A percentile compares a stretch with the other conserved stretches of the same genome.
phyloP scores from a whole-genome alignment of 2,888 invertebrate species.

The Halictus quadricinctus region DNA sequence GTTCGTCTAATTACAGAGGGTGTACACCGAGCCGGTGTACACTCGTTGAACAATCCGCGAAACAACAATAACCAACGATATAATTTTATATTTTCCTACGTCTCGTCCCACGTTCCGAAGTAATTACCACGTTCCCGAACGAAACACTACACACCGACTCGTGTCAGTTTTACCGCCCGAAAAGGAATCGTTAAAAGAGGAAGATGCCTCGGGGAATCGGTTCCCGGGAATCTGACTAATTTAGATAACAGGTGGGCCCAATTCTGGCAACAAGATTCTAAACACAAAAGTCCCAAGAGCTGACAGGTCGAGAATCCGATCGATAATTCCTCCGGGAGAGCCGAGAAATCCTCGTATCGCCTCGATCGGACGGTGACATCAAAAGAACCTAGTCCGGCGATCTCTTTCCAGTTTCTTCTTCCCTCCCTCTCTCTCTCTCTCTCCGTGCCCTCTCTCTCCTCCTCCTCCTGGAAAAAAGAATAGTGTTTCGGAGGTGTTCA shows the following conservation, averaged over 20 bases:
- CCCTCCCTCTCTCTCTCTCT: background rate
- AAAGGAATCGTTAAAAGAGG: background rate
- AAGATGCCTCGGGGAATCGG: background rate
- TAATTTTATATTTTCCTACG: background rate
- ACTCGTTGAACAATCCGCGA: background rate
- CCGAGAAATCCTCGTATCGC: background rate
- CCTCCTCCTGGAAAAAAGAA: background rate
- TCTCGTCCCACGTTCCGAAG: background rate
- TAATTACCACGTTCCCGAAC: background rate
- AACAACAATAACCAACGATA: no score
- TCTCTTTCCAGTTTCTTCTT: background rate
- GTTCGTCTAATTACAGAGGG: background rate
- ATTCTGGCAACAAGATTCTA: background rate
- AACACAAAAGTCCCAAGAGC: background rate
- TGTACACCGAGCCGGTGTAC: background rate
- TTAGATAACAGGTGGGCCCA: slow-evolving; percentile 5
- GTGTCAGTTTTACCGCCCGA: background rate
- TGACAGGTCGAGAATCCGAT: slow-evolving; percentile 16
- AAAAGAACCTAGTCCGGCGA: slow-evolving; percentile 2
- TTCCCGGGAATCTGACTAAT: background rate
- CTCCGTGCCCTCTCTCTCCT: background rate
- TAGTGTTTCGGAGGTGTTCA: slow-evolving; percentile 5
- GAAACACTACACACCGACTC: background rate
- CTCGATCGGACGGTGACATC: slow-evolving; percentile 6
- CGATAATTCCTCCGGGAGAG: background rate